phyloP scores from a whole-genome alignment of 2,797 vertebrate genomes.

The Emydoidea blandingii region DNA sequence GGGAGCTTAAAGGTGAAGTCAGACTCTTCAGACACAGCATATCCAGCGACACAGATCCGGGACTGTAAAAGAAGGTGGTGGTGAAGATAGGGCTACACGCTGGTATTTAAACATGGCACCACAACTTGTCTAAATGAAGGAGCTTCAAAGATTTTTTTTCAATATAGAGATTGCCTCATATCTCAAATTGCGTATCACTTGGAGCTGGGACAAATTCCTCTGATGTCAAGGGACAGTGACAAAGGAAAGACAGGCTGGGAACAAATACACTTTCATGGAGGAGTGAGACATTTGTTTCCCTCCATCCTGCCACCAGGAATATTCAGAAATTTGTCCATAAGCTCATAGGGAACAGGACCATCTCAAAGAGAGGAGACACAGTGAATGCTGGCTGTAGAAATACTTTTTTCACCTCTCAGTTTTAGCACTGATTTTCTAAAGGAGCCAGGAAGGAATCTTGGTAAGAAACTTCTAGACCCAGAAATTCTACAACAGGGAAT shows the following conservation, averaged over 20 bases:
- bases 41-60: neutral
- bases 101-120: neutral
- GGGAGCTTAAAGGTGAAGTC: neutral
- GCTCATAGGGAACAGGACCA: neutral
- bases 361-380: neutral
- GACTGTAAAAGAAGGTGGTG: neutral
- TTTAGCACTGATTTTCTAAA: neutral
- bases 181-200: neutral
- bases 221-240: neutral
- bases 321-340: neutral
- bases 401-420: neutral
- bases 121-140: neutral
- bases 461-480: neutral
- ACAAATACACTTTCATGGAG: neutral
- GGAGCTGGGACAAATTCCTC: neutral
- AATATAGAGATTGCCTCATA: neutral
- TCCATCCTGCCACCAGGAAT: neutral
- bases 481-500: neutral
- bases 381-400: neutral
- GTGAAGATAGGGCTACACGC: neutral
- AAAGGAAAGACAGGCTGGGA: neutral
- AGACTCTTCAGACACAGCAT: neutral
- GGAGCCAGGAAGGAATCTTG: neutral
- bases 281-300: neutral
- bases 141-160: neutral